These are phyloP conservation scores for Pantherophis alleghaniensis DNA, from an alignment of 2,797 vertebrate genomes.

Conservation along the genomic window DNA sequence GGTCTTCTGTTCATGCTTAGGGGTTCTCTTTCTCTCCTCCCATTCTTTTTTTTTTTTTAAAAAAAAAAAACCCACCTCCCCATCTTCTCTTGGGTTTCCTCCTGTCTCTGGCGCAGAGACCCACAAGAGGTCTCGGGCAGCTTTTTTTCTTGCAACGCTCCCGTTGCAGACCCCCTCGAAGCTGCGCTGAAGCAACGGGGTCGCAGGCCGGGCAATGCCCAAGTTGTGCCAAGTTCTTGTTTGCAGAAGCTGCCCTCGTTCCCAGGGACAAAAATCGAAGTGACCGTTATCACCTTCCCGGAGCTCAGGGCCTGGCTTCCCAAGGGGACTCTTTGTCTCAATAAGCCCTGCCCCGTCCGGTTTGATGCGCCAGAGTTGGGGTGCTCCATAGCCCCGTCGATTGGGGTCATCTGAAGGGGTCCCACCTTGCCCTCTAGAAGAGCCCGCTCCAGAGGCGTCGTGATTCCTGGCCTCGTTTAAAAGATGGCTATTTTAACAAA, in stretches of 20 bases:
- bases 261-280: neutral
- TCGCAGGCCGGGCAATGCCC: neutral
- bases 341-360: neutral
- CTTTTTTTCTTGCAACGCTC: neutral
- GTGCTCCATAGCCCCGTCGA: neutral
- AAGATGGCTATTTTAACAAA: neutral
- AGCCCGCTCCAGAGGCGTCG: neutral
- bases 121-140: neutral
- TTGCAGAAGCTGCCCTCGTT: neutral
- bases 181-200: neutral
- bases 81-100: neutral
- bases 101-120: neutral
- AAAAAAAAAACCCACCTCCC: neutral
- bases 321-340: neutral
- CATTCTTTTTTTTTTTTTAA: no score
- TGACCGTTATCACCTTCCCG: neutral
- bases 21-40: no score
- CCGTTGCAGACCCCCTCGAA: neutral
- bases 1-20: rapidly evolving
- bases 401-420: neutral
- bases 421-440: neutral
- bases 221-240: neutral
- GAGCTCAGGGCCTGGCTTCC: no score
- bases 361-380: neutral
- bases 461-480: neutral